Conservation (phyloP, 2,888 invertebrate genomes). For the Lobophora halterata region DNA sequence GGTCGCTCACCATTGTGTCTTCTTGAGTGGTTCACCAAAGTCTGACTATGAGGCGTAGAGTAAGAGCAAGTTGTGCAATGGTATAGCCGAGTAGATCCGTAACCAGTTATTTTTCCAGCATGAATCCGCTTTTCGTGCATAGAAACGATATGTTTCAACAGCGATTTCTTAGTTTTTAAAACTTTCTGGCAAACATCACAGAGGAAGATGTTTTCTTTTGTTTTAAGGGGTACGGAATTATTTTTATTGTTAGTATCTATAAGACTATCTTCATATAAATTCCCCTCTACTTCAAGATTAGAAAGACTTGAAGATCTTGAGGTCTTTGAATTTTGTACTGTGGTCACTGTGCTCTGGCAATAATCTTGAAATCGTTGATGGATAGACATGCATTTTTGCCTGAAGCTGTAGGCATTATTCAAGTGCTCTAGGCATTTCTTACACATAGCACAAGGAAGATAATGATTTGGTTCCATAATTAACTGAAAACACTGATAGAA, state of each 20-base stretch:
- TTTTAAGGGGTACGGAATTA: not conserved
- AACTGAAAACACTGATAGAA: slow-evolving; percentile 58
- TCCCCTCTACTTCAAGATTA: not conserved
- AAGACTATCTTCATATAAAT: slow-evolving; percentile 24
- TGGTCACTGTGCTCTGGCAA: too few species aligned
- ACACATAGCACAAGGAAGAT: slow-evolving; percentile 55
- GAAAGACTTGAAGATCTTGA: too few species aligned
- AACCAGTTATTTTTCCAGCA: slow-evolving; percentile 61
- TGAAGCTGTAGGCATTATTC: slow-evolving; percentile 50
- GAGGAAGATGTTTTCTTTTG: slow-evolving; percentile 26
- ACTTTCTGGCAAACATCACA: slow-evolving; percentile 57
- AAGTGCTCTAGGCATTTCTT: slow-evolving; percentile 51
- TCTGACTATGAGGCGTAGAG: slow-evolving; percentile 69
- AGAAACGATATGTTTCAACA: slow-evolving; percentile 55
- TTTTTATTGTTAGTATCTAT: slow-evolving; percentile 17
- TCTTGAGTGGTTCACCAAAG: slow-evolving; percentile 69
- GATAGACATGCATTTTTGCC: slow-evolving; percentile 55
- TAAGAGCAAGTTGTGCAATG: slow-evolving; percentile 70
- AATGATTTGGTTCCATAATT: slow-evolving; percentile 39
- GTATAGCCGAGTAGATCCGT: slow-evolving; percentile 57
- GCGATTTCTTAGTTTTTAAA: slow-evolving; percentile 53
- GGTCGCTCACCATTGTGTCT: slow-evolving; percentile 71
- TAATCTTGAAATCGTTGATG: slow-evolving; percentile 46
- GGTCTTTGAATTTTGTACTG: too few species aligned
- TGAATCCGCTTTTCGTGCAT: slow-evolving; percentile 66